phyloP scores from a whole-genome alignment of 2,113 vertebrate genomes.

The Hippocampus guttulatus region DNA sequence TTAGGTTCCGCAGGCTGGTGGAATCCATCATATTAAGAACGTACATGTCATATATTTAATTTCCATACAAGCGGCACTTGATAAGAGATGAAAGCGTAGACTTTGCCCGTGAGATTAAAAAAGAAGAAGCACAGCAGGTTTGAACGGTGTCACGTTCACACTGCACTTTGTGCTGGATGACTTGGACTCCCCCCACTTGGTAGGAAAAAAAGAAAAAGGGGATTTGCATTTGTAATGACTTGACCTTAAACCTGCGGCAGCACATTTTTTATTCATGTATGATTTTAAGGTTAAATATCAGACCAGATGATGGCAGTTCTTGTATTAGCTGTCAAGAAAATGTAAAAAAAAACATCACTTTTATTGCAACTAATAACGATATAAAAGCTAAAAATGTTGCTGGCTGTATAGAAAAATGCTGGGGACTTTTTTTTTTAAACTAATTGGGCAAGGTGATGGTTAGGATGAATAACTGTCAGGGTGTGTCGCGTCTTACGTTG shows the following conservation, averaged over 20 bases:
- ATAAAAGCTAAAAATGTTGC: neutral
- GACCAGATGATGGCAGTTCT: neutral
- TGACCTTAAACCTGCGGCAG: conserved; percentile 7
- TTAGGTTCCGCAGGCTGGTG: neutral
- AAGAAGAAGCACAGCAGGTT: conserved; percentile 3
- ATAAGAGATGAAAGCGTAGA: neutral
- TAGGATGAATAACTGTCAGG: too few relatives aligned
- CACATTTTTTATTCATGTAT: conserved; percentile 7
- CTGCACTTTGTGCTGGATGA: neutral
- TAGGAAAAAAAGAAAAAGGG: neutral
- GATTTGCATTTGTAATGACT: conserved; percentile 14
- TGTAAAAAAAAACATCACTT: neutral
- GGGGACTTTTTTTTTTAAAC: neutral
- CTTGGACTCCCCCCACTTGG: conserved; percentile 2
- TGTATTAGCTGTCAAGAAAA: neutral
- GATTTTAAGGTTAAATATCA: conserved; percentile 5
- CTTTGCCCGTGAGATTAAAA: conserved; percentile 1
- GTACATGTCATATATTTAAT: neutral
- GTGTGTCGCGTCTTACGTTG: neutral
- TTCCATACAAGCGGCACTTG: neutral
- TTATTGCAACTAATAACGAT: neutral
- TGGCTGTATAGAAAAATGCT: neutral
- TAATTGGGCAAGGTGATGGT: too few relatives aligned
- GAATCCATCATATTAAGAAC: neutral
- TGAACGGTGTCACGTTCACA: neutral